Conservation (phyloP, 2,888 invertebrate genomes). For the Halictus quadricinctus region DNA sequence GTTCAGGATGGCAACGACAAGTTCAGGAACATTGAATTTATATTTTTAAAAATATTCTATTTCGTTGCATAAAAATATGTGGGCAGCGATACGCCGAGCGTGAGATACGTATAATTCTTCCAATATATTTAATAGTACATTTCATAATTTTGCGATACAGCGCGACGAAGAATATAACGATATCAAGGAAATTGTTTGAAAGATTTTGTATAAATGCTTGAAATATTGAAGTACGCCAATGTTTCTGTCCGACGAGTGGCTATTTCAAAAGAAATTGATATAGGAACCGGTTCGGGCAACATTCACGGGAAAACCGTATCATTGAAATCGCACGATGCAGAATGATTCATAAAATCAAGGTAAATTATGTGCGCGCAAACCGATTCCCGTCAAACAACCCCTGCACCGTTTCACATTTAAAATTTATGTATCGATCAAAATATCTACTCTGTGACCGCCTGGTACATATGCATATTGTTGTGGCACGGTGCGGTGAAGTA, state of each 20-base stretch:
- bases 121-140: background rate
- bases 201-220: background rate
- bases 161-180: background rate
- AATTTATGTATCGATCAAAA: slow-evolving; percentile 29
- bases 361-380: background rate
- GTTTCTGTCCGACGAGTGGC: background rate
- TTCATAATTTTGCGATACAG: background rate
- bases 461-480: slow-evolving; percentile 19
- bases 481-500: slow-evolving; percentile 9
- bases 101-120: background rate
- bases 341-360: background rate
- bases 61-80: background rate
- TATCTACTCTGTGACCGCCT: background rate
- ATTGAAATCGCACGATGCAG: background rate
- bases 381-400: background rate
- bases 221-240: background rate
- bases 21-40: too few species aligned
- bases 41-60: background rate
- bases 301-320: background rate
- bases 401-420: background rate
- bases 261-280: background rate
- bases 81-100: background rate
- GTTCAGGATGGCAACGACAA: background rate
- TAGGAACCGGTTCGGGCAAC: background rate
- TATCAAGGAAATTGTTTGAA: background rate